phyloP scores from a whole-genome alignment of 2,888 invertebrate species.

The Dexiosoma caninum region DNA sequence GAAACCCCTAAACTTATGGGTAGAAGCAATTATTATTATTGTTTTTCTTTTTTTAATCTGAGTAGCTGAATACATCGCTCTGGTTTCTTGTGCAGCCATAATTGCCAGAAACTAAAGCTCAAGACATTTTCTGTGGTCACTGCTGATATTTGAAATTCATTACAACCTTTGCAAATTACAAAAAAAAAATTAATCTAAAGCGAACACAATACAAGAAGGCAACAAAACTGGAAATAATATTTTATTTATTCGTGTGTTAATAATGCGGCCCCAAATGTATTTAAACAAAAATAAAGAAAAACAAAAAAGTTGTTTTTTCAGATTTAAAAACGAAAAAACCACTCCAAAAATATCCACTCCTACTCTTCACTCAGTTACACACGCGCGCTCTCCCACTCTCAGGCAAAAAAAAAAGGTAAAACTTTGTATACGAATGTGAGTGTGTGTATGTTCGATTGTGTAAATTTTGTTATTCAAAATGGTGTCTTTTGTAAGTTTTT shows the following conservation, averaged over 20 bases:
- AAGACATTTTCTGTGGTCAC: constrained; percentile 34
- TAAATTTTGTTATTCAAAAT: constrained; percentile 77
- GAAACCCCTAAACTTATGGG: neutral
- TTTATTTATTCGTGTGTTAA: constrained; percentile 78
- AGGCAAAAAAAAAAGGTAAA: constrained; percentile 33
- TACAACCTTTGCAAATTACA: constrained; percentile 5
- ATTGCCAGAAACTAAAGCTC: neutral
- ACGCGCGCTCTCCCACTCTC: neutral
- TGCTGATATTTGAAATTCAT: constrained; percentile 51
- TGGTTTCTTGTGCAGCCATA: neutral
- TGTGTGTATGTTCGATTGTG: constrained; percentile 42
- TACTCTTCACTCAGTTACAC: neutral
- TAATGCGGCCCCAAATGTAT: constrained; percentile 74
- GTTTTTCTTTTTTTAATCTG: neutral
- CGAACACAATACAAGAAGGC: constrained; percentile 21
- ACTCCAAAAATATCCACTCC: constrained; percentile 25
- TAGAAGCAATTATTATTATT: neutral
- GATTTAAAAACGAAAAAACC: constrained; percentile 10
- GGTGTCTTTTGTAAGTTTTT: constrained; percentile 65
- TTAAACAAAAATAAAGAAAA: constrained; percentile 55
- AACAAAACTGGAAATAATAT: constrained; percentile 65
- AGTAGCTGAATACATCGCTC: neutral
- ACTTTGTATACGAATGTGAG: neutral
- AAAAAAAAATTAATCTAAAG: neutral
- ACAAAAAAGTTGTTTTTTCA: constrained; percentile 20